Evolutionary conservation across 2,888 invertebrate genomes (phyloP), one percentile per base, ranked within the genome.

Genomic region (Agrotis clavis): DNA sequence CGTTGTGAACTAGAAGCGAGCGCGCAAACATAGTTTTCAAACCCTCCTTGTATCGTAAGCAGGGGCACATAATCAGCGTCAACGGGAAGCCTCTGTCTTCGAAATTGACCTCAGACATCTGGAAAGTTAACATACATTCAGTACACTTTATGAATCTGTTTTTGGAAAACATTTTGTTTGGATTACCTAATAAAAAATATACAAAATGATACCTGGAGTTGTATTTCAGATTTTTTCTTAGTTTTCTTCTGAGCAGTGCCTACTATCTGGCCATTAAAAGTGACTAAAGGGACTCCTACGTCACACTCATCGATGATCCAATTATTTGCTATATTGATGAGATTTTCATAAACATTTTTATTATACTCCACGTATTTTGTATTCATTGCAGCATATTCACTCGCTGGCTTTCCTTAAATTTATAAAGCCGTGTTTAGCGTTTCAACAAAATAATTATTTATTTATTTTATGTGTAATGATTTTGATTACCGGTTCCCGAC

Each of bases 311-410:
- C 94, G 45, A 93, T 74, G 19, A 93, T 78, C 96, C 96, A 96
- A 81, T 96, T 96, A 79, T 93, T 94, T 18, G 95, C 94, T 48
- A 95, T 92, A 74, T 91, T 92, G 25, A 95, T 80, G 6, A 96
- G 89, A 76, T 67, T 89, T 5, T 96, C 96, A 66, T 92, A 94
- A 5, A 90, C 91, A 64, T 86, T 92, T 87, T 95, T 96, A n/a
- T 69, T 77, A 71, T 95, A 96, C 51, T 96, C 95, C 59, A 90
- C 92, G 74, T 94, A 96, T 88, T 87, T 94, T 7, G 83, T 83
- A 78, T 89, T 92, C 93, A 95, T 95, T 41, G 86, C 67, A 54
- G 91, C 5, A 77, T 89, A 93, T 86, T 94, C 94, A 78, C 83
- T 91, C 1, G 92, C 89, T 53, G 87, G 90, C 83, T 94, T 95